A percentile compares a stretch with the other conserved stretches of the same genome.
Evolutionary conservation across 2,113 vertebrate genomes (phyloP).

Genomic region (Mobula birostris): DNA sequence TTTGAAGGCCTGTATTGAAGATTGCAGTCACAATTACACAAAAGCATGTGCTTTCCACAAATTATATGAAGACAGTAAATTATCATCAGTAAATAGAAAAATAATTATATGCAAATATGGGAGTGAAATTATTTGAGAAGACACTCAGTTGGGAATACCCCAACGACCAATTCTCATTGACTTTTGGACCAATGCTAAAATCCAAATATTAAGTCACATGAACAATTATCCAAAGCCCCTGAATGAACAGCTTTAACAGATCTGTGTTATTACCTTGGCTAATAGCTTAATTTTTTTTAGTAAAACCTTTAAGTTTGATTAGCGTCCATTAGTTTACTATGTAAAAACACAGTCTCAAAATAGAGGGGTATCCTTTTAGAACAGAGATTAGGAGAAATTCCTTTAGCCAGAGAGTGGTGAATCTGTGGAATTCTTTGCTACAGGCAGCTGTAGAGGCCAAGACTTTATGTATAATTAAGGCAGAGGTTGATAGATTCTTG

Average conservation of each 20-base stretch:
- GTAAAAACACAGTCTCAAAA: neutral
- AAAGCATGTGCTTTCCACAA: neutral
- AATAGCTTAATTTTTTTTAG: neutral
- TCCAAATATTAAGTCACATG: neutral
- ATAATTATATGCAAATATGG: neutral
- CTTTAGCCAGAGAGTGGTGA: no score
- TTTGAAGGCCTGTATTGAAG: neutral
- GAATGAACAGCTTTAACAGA: neutral
- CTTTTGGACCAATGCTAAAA: neutral
- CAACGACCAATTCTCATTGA: neutral
- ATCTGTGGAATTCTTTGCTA: no score
- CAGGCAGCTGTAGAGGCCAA: no score
- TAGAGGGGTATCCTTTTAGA: no score
- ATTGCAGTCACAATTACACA: neutral
- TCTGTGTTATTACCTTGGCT: neutral
- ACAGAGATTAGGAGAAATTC: no score
- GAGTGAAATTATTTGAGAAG: neutral
- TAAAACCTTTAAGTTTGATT: neutral
- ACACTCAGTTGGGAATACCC: neutral
- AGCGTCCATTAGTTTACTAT: neutral
- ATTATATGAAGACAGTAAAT: neutral
- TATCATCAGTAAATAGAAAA: neutral
- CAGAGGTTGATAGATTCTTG: no score
- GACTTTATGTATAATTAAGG: no score
- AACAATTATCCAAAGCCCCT: neutral